phyloP scores from a whole-genome alignment of 1,140 invertebrate species.

The Drosophila lini region DNA sequence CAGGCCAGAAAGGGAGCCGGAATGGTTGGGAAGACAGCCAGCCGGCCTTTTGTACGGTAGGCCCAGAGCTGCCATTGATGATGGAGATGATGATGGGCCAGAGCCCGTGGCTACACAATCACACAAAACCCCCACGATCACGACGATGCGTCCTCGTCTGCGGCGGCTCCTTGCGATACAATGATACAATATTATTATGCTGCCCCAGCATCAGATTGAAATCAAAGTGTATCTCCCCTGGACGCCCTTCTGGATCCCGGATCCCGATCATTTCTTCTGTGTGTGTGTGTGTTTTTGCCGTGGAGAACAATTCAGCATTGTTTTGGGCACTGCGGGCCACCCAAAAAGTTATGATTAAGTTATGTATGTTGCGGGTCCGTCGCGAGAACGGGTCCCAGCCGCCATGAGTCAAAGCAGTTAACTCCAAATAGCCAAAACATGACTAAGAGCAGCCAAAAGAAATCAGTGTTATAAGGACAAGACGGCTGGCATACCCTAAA shows the following conservation, averaged over 20 bases:
- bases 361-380: constrained; percentile 65
- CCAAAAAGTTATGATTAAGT: constrained; percentile 84
- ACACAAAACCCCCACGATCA: constrained; percentile 51
- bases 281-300: constrained; percentile 35
- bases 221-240: constrained; percentile 60
- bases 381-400: constrained; percentile 26
- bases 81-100: constrained; percentile 74
- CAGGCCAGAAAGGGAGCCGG: constrained; percentile 6
- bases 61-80: constrained; percentile 78
- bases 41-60: constrained; percentile 63
- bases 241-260: not conserved
- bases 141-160: constrained; percentile 50
- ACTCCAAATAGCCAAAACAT: constrained; percentile 76
- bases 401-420: constrained; percentile 43
- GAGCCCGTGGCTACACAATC: constrained; percentile 34
- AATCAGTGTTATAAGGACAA: not conserved
- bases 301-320: constrained; percentile 77
- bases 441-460: constrained; percentile 59
- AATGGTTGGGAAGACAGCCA: constrained; percentile 21
- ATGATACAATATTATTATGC: constrained; percentile 83
- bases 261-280: not conserved
- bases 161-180: constrained; percentile 77
- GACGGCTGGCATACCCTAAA: constrained; percentile 16
- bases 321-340: constrained; percentile 77
- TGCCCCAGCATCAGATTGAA: constrained; percentile 76